Evolutionary conservation across 2,797 vertebrate genomes (phyloP).

Genomic region (Onychomys leucogaster): DNA sequence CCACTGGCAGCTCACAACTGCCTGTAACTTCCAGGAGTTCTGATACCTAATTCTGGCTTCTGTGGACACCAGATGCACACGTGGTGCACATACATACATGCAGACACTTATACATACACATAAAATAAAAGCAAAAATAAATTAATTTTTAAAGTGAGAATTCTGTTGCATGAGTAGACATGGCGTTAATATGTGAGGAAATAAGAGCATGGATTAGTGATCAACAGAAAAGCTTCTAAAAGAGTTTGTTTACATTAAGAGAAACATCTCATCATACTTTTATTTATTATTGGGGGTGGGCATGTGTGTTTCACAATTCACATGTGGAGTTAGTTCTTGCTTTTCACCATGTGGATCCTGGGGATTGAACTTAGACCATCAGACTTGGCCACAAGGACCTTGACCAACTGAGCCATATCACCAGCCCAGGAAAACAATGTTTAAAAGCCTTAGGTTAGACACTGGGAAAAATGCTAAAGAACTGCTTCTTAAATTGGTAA

Average conservation of each 20-base stretch:
- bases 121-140: background rate
- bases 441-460: background rate
- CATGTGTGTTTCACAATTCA: background rate
- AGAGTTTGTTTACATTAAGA: constrained; percentile 26
- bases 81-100: background rate
- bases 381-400: background rate
- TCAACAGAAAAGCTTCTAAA: background rate
- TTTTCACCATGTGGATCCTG: background rate
- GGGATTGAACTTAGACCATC: background rate
- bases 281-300: background rate
- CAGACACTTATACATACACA: background rate
- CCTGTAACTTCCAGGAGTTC: background rate
- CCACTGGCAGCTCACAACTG: background rate
- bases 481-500: background rate
- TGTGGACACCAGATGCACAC: background rate
- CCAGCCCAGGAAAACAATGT: background rate
- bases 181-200: constrained; percentile 1
- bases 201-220: background rate
- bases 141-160: background rate
- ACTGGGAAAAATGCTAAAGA: background rate
- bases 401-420: background rate
- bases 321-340: background rate
- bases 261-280: background rate
- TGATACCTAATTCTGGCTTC: background rate
- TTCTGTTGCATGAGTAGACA: background rate